phyloP scores from a whole-genome alignment of 2,113 vertebrate species.

The Tupaia tana region DNA sequence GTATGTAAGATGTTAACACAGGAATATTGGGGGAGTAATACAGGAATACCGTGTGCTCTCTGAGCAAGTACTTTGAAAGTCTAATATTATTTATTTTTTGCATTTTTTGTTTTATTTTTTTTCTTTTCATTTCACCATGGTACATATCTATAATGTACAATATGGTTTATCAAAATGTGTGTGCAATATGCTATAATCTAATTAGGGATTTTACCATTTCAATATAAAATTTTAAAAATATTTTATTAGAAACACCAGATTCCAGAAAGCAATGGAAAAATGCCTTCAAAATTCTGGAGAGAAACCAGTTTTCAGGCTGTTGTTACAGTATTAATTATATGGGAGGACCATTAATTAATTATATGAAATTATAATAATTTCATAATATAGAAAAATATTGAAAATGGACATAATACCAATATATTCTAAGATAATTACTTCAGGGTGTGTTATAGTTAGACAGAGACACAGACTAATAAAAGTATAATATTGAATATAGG shows the following conservation, averaged over 20 bases:
- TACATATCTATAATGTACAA: no score
- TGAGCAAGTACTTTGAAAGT: neutral
- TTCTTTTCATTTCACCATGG: no score
- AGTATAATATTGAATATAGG: neutral
- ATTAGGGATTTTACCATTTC: neutral
- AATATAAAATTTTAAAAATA: neutral
- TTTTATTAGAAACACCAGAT: neutral
- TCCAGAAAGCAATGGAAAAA: neutral
- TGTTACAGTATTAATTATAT: neutral
- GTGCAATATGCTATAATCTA: no score
- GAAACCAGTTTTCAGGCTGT: neutral
- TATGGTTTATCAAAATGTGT: no score
- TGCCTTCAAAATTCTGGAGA: slow-evolving; percentile 5
- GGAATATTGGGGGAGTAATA: neutral
- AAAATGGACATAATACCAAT: neutral
- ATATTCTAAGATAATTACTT: neutral
- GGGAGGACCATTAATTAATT: neutral
- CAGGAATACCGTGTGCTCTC: neutral
- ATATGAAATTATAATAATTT: neutral
- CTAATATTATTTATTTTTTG: neutral
- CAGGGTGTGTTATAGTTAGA: neutral
- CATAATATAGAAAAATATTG: neutral
- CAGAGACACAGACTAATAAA: neutral
- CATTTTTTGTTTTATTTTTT: no score
- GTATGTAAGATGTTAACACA: neutral